These are phyloP conservation scores for Drosophila ezoana DNA, from an alignment of 2,888 invertebrate species.

Conservation along the genomic window DNA sequence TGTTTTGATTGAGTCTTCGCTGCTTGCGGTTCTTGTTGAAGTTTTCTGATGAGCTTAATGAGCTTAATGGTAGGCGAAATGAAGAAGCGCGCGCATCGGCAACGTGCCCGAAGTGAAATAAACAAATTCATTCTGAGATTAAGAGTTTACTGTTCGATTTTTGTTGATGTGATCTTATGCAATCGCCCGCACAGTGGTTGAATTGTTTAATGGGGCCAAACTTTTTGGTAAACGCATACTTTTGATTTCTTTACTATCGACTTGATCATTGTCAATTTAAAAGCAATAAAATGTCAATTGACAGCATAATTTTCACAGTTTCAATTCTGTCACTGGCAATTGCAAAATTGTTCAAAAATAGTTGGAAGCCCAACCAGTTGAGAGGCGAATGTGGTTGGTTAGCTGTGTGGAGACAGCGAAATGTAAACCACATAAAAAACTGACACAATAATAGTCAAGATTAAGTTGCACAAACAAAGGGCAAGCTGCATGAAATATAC, in stretches of 20 bases:
- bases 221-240: slow-evolving; percentile 12
- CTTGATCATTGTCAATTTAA: slow-evolving; percentile 61
- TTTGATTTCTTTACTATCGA: slow-evolving; percentile 28
- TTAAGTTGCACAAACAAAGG: slow-evolving; percentile 64
- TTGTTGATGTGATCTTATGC: slow-evolving; percentile 69
- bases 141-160: slow-evolving; percentile 44
- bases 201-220: slow-evolving; percentile 26
- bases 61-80: slow-evolving; percentile 65
- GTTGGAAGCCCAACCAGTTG: slow-evolving; percentile 25
- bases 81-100: slow-evolving; percentile 44
- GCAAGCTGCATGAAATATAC: slow-evolving; percentile 5
- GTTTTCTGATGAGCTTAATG: slow-evolving; percentile 48
- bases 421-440: slow-evolving; percentile 54
- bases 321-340: slow-evolving; percentile 48
- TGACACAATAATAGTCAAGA: slow-evolving; percentile 54
- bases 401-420: slow-evolving; percentile 30
- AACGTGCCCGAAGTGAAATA: slow-evolving; percentile 63
- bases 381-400: slow-evolving; percentile 33
- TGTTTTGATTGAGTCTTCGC: slow-evolving; percentile 50
- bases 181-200: slow-evolving; percentile 69
- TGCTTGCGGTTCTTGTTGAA: slow-evolving; percentile 37
- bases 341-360: slow-evolving; percentile 54
- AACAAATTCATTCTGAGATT: slow-evolving; percentile 75
- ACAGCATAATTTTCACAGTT: slow-evolving; percentile 57
- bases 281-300: slow-evolving; percentile 78